phyloP scores from a whole-genome alignment of 2,888 invertebrate species.

The Diplazon laetatorius region DNA sequence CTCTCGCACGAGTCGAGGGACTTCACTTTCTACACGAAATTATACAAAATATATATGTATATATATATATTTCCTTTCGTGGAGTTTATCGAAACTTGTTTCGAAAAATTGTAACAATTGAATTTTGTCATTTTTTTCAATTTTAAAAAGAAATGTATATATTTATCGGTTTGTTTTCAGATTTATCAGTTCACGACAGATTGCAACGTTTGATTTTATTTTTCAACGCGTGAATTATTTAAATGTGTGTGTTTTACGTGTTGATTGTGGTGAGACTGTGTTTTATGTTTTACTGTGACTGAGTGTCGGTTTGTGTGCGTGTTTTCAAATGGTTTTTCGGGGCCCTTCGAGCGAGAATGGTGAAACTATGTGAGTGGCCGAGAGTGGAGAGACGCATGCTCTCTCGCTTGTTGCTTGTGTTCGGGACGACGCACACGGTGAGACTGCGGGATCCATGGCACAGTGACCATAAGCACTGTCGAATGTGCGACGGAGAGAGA shows the following conservation, averaged over 20 bases:
- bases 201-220: too few species aligned
- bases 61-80: too few species aligned
- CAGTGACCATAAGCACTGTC: slow-evolving; percentile 70
- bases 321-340: slow-evolving; percentile 3
- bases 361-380: not conserved
- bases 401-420: slow-evolving; percentile 40
- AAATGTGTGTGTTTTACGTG: too few species aligned
- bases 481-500: slow-evolving; percentile 31
- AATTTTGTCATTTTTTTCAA: too few species aligned
- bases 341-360: too few species aligned
- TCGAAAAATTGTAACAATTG: too few species aligned
- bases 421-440: slow-evolving; percentile 71
- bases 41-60: too few species aligned
- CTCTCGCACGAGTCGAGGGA: not conserved
- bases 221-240: too few species aligned
- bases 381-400: slow-evolving; percentile 6
- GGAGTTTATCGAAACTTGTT: too few species aligned
- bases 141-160: too few species aligned
- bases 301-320: not conserved
- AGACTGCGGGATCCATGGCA: slow-evolving; percentile 72
- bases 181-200: too few species aligned
- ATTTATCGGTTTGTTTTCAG: too few species aligned
- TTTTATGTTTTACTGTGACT: not conserved
- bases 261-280: not conserved
- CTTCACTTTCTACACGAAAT: not conserved